Evolutionary conservation across 2,888 invertebrate genomes (phyloP).

Genomic region (Perithous albicinctus): DNA sequence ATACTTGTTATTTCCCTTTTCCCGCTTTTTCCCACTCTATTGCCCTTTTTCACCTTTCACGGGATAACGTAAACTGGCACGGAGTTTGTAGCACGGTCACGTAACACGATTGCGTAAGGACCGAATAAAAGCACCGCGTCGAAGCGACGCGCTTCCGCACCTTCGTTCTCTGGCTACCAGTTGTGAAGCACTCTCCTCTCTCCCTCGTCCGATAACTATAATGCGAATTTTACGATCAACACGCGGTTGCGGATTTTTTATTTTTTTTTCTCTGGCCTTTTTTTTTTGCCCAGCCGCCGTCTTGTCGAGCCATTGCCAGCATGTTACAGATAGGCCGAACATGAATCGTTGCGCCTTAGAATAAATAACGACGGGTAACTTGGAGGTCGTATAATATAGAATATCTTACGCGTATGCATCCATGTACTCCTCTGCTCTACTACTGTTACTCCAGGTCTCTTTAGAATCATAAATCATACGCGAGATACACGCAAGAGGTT

Average conservation of each 20-base stretch:
- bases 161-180: background rate
- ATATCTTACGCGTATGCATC: constrained; percentile 26
- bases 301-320: background rate
- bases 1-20: constrained; percentile 15
- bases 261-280: constrained; percentile 9
- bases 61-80: constrained; percentile 29
- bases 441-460: constrained; percentile 10
- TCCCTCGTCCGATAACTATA: constrained; percentile 39
- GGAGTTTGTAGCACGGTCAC: constrained; percentile 49
- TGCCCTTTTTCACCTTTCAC: constrained; percentile 1
- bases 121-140: constrained; percentile 40
- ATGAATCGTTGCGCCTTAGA: constrained; percentile 31
- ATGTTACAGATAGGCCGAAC: constrained; percentile 11
- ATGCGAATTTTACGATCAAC: constrained; percentile 55
- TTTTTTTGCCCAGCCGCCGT: background rate
- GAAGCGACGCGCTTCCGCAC: constrained; percentile 16
- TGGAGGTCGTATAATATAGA: constrained; percentile 25
- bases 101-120: constrained; percentile 58
- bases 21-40: background rate
- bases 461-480: constrained; percentile 42
- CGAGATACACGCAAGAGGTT: constrained; percentile 50
- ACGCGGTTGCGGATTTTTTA: constrained; percentile 37
- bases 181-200: background rate
- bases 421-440: constrained; percentile 7
- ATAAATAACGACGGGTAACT: constrained; percentile 34